Base-by-base conservation (phyloP, 1,140 invertebrate species). In the Elysia chlorotica region DNA sequence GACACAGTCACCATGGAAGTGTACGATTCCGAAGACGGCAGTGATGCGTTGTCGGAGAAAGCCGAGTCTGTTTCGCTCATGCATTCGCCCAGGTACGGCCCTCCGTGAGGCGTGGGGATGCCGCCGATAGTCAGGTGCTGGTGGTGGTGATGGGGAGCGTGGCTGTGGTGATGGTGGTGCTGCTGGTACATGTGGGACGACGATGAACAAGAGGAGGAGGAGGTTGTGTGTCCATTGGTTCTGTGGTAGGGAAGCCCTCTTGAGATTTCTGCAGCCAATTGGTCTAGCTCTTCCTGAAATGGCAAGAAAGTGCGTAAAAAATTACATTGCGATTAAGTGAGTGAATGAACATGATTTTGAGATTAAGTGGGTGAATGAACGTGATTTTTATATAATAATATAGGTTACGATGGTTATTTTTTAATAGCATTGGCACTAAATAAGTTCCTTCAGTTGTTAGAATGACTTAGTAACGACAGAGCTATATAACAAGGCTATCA, bases 21-120 rank as follows among this genome's bases (percentile, higher is more conserved):
- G 37, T 93, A 95, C 78, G 94, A 96, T 86, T 96, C 95, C 78
- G 93, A 95, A 33, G 94, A 96, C 61, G 96, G 86, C 89, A 96
- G 91, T 4, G 95, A 96, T 30, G 97, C 94, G 73, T 95, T 97
- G 87, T 99, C 97, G 76, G 95, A 97, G 87, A 98, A 99, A 3
- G 96, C 97, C 28, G 96, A 98, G 88, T 99, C 97, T 88, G 97
- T 97, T 68, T 85, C 74, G 36, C 71, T 28, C 23, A 65, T 38
- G 1, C 53, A 30, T 19, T 73, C 74, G 2, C 56, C 56, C n/a
- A n/a, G n/a, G n/a, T n/a, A n/a, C n/a, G n/a, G n/a, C 3, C 65
- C 62, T 61, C 54, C 37, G 21, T 33, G 10, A 1, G 41, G 10
- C 56, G 28, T 59, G n/a, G n/a, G n/a, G n/a, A n/a, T n/a, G 17